Evolutionary conservation across 2,888 invertebrate genomes (phyloP), one percentile per base, ranked within the genome.

Genomic region (Agrochola lota): DNA sequence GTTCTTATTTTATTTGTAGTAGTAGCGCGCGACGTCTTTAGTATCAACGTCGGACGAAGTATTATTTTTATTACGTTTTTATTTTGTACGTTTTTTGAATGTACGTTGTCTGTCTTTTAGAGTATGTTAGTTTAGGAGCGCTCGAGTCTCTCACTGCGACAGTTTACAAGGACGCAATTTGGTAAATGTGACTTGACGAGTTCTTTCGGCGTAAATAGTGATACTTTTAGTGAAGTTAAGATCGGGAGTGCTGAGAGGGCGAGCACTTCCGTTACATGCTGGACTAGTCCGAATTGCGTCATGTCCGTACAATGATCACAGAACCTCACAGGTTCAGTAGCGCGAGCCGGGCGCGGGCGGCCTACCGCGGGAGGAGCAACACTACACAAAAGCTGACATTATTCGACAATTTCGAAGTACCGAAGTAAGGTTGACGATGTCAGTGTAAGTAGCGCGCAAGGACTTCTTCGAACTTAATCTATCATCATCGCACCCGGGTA

Each of bases 81-180:
- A 84, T 85, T 89, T 80, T 86, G 84, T 87, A 89, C 83, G 86
- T 88, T 80, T 88, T 87, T 88, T 88, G 88, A 85, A 87, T 87
- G 85, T 87, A 88, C 89, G 79, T 85, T 81, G 80, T 86, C 88
- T 87, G 78, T 87, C 86, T 85, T 83, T 87, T 84, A 84, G 88
- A 74, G 78, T 86, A 77, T 78, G 87, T 80, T 88, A 89, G 88
- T 80, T 83, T 87, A 85, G 89, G 81, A 83, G 85, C 85, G 74
- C 80, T 87, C 84, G 84, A 84, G 85, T 84, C 80, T 79, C 84
- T 84, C 68, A 76, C 79, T 67, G 87, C 85, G 80, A 72, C 71
- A 57, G 68, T 62, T 40, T 23, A 73, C 63, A 64, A 59, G 59
- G 60, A 71, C 71, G 76, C 74, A 67, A 74, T 76, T 59, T 30